Conservation (phyloP, 2,888 invertebrate genomes). For the Penaeus monodon region DNA sequence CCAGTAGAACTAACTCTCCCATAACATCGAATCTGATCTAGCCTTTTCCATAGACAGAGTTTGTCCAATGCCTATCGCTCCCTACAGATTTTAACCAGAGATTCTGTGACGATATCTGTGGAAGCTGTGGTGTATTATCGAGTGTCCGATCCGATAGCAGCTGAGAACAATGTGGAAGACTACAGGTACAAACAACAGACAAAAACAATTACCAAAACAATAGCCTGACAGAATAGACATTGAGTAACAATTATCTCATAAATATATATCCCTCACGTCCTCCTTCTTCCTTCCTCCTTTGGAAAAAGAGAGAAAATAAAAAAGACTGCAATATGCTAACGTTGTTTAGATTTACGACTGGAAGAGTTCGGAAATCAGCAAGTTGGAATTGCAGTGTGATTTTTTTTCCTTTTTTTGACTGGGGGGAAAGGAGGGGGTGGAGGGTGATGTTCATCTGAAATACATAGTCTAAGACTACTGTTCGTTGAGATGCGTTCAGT, state of each 20-base stretch:
- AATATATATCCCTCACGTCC: not conserved
- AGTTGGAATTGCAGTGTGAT: too few species aligned
- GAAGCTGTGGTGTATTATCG: slow-evolving; percentile 60
- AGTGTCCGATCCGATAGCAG: slow-evolving; percentile 58
- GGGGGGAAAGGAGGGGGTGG: not conserved
- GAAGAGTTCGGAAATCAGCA: too few species aligned
- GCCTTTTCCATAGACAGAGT: slow-evolving; percentile 41
- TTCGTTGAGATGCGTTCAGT: slow-evolving; percentile 43
- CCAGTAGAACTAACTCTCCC: slow-evolving; percentile 18
- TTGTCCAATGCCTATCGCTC: slow-evolving; percentile 52
- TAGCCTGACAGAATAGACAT: slow-evolving; percentile 6
- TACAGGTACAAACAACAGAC: slow-evolving; percentile 42
- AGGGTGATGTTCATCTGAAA: not conserved
- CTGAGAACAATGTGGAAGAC: slow-evolving; percentile 60
- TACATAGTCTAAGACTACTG: slow-evolving; percentile 40
- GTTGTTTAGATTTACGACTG: too few species aligned
- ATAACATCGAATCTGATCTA: slow-evolving; percentile 5
- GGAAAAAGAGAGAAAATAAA: not conserved
- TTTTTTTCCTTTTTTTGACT: not conserved
- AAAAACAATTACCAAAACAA: slow-evolving; percentile 3
- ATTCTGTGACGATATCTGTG: slow-evolving; percentile 61
- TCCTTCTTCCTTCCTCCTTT: not conserved
- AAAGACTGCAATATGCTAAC: too few species aligned
- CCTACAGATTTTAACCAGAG: slow-evolving; percentile 59
- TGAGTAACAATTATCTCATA: not conserved